Percentiles rank a stretch among this genome's conserved stretches.
Conservation (phyloP, 2,888 invertebrate genomes). For the Alcis repandata region DNA sequence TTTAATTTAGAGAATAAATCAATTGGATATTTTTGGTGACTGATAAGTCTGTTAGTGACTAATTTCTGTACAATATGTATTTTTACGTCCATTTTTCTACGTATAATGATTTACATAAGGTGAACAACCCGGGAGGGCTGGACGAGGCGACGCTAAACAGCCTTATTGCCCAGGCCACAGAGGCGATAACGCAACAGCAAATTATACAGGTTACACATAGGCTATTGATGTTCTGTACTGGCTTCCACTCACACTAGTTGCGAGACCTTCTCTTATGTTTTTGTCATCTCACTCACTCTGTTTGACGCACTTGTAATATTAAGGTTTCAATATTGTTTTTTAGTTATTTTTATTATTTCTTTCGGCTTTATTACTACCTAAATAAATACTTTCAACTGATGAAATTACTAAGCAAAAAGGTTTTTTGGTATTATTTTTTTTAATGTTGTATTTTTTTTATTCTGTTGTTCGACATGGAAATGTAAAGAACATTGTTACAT, state of each 20-base stretch:
- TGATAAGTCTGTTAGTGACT: too few relatives aligned
- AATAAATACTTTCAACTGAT: too few relatives aligned
- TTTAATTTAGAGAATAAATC: neutral
- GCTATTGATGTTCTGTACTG: slow-evolving; percentile 19
- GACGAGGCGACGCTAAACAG: slow-evolving; percentile 84
- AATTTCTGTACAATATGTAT: neutral
- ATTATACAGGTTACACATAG: slow-evolving; percentile 79
- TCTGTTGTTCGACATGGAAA: too few relatives aligned
- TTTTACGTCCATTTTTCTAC: neutral
- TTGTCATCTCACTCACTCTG: slow-evolving; percentile 17
- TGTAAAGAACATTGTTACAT: neutral
- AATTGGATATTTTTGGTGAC: neutral
- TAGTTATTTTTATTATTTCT: neutral
- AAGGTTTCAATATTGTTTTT: neutral
- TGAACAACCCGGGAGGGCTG: slow-evolving; percentile 83
- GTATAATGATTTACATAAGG: slow-evolving; percentile 64
- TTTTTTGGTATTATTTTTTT: neutral
- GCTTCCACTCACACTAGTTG: slow-evolving; percentile 33
- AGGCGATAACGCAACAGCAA: slow-evolving; percentile 85
- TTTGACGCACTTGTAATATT: slow-evolving; percentile 32
- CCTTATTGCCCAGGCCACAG: slow-evolving; percentile 84
- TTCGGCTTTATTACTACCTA: neutral
- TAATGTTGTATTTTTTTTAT: neutral
- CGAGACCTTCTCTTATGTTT: slow-evolving; percentile 12
- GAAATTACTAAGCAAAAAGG: neutral